Base-by-base conservation (phyloP, 2,797 vertebrate genomes). In the Silurus aristotelis region DNA sequence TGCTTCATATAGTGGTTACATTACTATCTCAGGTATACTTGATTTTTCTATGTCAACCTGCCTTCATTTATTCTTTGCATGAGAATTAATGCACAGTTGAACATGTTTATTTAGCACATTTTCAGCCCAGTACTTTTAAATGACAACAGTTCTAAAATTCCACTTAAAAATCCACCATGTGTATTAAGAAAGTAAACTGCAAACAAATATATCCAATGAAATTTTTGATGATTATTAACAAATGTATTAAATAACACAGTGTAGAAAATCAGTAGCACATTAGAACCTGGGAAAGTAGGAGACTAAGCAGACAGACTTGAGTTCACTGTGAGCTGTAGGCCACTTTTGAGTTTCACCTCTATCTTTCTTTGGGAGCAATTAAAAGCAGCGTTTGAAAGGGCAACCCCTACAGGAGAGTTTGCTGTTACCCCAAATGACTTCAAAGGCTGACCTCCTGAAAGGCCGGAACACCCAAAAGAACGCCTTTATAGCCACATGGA, bases 341-440 rank as follows among this genome's bases (percentile, higher is more conserved):
- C 84, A 90, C 84, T 85, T 91, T 91, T 93, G 87, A 88, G 87
- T 90, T 90, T 91, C 87, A 90, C 89, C 85, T 86, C 67, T 2
- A 56, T 89, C 90, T 93, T 93, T 94, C 92, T 93, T 89, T 92
- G 94, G 93, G 93, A 94, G 90, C 92, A 94, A 95, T 94, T 95
- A 93, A 92, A 93, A 90, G 85, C 73, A 90, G 79, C 87, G 90
- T 75, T 89, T 93, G 79, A 90, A 90, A 93, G 89, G 88, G 85
- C 46, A 19, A n/a, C 84, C 91, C 91, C 92, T 89, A 93, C 89
- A 92, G 91, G 92, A 94, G 92, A 89, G 89, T 92, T 90, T 89
- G 87, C 90, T 84, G 89, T 80, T 91, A 90, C 87, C 87, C 87
- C 87, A 87, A 61, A 85, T 48, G 88, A 93, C 93, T 93, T 95